Percentiles rank a stretch among this genome's conserved stretches.
These are phyloP conservation scores for Nasonia oneida DNA, from an alignment of 2,888 invertebrate species.

Conservation along the genomic window DNA sequence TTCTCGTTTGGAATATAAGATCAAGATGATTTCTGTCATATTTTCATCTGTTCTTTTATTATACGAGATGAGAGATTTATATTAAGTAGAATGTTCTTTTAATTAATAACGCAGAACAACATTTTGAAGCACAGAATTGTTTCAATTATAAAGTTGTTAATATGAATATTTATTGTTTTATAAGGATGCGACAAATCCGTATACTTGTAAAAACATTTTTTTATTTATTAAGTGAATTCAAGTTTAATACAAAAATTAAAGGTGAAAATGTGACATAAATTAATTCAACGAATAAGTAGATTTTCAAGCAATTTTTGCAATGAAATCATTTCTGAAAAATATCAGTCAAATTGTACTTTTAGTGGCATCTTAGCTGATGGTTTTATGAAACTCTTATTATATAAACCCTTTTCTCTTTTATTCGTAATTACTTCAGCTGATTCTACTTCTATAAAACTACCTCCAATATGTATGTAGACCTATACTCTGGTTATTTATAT, in stretches of 20 bases:
- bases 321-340: constrained; percentile 3
- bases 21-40: neutral
- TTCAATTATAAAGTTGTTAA: neutral
- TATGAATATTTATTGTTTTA: constrained; percentile 7
- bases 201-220: neutral
- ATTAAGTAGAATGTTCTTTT: neutral
- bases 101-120: neutral
- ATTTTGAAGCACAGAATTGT: neutral
- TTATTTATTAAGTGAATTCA: neutral
- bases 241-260: neutral
- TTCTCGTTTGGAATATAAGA: neutral
- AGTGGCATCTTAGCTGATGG: neutral
- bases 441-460: constrained; percentile 38
- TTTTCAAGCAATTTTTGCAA: neutral
- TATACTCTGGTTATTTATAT: constrained; percentile 41
- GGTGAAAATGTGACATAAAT: constrained; percentile 28
- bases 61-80: neutral
- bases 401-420: neutral
- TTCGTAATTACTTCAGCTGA: constrained; percentile 5
- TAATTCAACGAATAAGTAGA: neutral
- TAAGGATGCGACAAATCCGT: neutral
- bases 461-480: constrained; percentile 27
- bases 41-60: constrained; percentile 1
- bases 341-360: neutral
- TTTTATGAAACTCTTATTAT: neutral